These are phyloP conservation scores for Pristiophorus japonicus DNA, from an alignment of 2,113 vertebrate genomes.

Conservation along the genomic window DNA sequence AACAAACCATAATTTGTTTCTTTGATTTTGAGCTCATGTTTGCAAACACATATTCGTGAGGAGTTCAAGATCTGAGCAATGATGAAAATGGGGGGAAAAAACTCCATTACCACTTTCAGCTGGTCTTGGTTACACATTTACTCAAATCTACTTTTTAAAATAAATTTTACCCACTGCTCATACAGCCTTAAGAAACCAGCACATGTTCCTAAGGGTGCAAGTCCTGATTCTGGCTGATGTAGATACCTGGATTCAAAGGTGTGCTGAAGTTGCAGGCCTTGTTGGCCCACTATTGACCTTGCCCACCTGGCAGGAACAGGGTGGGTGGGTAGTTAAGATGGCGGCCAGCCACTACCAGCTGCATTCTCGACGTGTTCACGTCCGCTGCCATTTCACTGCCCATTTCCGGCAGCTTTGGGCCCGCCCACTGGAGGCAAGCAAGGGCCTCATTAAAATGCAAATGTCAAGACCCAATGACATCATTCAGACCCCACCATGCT, in stretches of 20 bases:
- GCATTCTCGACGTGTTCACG: background rate
- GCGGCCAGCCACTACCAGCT: background rate
- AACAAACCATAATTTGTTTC: too few relatives aligned
- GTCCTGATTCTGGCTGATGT: background rate
- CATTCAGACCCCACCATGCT: background rate
- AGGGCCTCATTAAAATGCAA: background rate
- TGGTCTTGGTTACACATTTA: background rate
- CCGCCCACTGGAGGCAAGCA: background rate
- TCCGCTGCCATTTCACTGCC: background rate
- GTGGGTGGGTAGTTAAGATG: background rate
- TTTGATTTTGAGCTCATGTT: background rate
- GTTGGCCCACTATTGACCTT: background rate
- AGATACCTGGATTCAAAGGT: background rate
- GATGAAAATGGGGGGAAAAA: background rate
- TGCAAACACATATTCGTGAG: background rate
- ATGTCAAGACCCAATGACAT: background rate
- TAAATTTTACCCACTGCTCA: background rate
- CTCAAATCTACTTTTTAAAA: background rate
- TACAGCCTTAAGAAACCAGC: background rate
- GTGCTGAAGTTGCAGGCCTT: too few relatives aligned
- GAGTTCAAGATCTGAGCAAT: background rate
- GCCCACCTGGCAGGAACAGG: background rate
- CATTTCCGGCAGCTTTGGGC: background rate
- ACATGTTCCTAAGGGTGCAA: background rate
- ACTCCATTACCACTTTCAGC: background rate